Conservation (phyloP, 2,888 invertebrate species). For the Chalcosyrphus nemorum region DNA sequence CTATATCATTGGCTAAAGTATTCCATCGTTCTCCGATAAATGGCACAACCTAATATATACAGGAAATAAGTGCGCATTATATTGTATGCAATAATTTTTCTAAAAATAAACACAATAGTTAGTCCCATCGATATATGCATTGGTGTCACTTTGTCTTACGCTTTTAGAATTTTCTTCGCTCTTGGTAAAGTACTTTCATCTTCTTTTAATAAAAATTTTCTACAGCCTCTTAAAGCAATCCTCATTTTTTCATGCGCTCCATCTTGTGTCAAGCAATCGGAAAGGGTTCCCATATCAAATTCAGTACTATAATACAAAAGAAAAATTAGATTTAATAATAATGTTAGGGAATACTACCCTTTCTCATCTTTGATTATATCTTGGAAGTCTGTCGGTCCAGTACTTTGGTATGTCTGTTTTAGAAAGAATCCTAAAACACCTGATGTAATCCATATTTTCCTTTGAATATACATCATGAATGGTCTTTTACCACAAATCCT, state of each 20-base stretch:
- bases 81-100: conserved; percentile 15
- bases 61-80: neutral
- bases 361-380: conserved; percentile 28
- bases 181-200: neutral
- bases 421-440: conserved; percentile 77
- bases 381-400: conserved; percentile 74
- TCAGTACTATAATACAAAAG: neutral
- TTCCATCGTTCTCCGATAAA: conserved; percentile 5
- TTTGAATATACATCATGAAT: conserved; percentile 74
- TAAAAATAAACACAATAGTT: neutral
- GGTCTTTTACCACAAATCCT: conserved; percentile 74
- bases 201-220: neutral
- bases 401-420: conserved; percentile 75
- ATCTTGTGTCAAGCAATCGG: too few species aligned
- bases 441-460: conserved; percentile 74
- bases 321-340: neutral
- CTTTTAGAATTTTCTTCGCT: neutral
- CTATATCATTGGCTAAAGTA: neutral
- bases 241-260: too few species aligned
- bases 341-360: conserved; percentile 74
- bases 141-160: neutral
- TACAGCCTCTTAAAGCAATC: neutral
- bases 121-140: neutral
- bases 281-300: neutral
- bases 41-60: neutral